Percentiles rank a stretch among this genome's conserved stretches.
These are phyloP conservation scores for Leucopternis melanops DNA, from an alignment of 2,113 vertebrate species.

Conservation along the genomic window DNA sequence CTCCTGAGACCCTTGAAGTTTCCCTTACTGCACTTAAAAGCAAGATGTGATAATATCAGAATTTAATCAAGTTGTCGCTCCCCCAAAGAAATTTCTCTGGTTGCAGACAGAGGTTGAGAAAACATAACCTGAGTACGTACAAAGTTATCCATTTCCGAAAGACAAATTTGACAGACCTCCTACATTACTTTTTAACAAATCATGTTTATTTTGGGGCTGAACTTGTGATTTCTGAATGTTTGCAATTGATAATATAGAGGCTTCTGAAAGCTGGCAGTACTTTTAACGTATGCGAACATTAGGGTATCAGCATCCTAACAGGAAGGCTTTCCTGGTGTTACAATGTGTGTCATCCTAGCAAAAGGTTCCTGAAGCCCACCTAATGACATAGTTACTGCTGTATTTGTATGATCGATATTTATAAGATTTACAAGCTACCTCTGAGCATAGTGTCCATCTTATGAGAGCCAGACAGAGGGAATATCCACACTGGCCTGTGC, in stretches of 20 bases:
- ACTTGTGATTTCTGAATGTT: neutral
- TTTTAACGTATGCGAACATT: neutral
- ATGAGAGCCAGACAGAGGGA: neutral
- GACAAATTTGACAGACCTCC: neutral
- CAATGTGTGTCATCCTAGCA: neutral
- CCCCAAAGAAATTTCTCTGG: neutral
- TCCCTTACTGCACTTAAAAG: neutral
- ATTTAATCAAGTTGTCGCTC: neutral
- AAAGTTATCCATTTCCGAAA: neutral
- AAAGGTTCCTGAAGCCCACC: neutral
- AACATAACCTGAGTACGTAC: neutral
- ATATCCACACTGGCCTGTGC: neutral
- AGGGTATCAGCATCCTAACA: neutral
- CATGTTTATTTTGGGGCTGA: neutral
- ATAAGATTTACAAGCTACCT: neutral
- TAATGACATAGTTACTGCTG: neutral
- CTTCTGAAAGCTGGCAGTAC: neutral
- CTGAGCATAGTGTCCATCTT: neutral
- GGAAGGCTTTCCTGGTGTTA: neutral
- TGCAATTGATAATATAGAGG: neutral
- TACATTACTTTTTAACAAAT: neutral
- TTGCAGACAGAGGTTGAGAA: neutral
- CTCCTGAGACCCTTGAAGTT: neutral
- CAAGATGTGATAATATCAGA: neutral
- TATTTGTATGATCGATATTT: neutral